Conservation (phyloP, 1,140 invertebrate species). For the Mycetomoellerius zeteki region DNA sequence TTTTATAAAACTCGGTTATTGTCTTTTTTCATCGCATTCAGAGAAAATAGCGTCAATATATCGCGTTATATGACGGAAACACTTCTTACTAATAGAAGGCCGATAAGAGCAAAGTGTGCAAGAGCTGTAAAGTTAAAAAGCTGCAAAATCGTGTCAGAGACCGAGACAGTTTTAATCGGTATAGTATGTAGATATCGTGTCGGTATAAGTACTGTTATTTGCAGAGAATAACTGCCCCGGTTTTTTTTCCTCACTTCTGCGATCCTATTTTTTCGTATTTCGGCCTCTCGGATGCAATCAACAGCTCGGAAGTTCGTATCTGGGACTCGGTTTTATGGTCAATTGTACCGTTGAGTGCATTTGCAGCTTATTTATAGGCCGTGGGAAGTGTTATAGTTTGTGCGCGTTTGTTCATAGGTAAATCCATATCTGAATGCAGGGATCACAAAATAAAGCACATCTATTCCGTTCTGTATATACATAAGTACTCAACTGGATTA, state of each 20-base stretch:
- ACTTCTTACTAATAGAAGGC: neutral
- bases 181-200: neutral
- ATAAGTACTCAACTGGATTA: neutral
- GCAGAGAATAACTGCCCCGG: neutral
- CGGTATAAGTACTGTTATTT: slow-evolving; percentile 21
- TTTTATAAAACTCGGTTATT: neutral
- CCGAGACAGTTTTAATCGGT: neutral
- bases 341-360: slow-evolving; percentile 49
- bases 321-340: slow-evolving; percentile 47
- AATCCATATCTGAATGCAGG: slow-evolving; percentile 36
- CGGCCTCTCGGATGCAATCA: neutral
- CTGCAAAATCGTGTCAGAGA: neutral
- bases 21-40: neutral
- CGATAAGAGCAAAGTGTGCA: neutral
- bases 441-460: slow-evolving; percentile 32
- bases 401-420: slow-evolving; percentile 14
- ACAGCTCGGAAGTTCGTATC: slow-evolving; percentile 21
- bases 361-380: slow-evolving; percentile 42
- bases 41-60: neutral
- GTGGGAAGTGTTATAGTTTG: neutral
- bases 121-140: neutral
- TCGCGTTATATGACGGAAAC: neutral
- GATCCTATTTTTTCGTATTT: slow-evolving; percentile 10
- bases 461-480: neutral
- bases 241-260: neutral